Base-by-base conservation (phyloP, 2,113 vertebrate species). In the Sminthopsis crassicaudata region DNA sequence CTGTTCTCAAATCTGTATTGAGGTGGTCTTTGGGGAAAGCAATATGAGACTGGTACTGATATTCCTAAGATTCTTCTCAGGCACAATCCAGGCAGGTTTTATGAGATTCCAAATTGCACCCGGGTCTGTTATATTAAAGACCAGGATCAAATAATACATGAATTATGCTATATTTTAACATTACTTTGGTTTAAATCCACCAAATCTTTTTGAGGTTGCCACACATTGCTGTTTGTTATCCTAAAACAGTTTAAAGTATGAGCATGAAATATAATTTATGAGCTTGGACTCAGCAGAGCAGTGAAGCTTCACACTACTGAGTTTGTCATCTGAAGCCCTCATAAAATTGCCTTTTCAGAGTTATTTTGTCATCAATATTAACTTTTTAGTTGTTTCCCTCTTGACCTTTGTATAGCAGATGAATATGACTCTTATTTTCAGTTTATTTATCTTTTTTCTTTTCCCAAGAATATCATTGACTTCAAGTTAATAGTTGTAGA, bases 211-310 rank as follows among this genome's bases (percentile, higher is more conserved):
- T 84, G 60, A 76, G 30, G 4, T 76, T n/a, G n/a, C 8, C 67
- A 84, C 67, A 84, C 19, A 84, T 84, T 16, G 42, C 42, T 84
- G n/a, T 84, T 76, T 42, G 6, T 84, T 42, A 42, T 42, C 67
- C n/a, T 84, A n/a, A 84, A 84, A 16, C 16, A 84, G 16, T 6
- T 93, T 95, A 60, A 93, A 98, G 9, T 98, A 95, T 95, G 89
- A 97, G 95, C 91, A 55, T 97, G 1, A 92, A 54, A 60, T 92
- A 8, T 84, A 84, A 84, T 84, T 84, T 90, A 57, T 95, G 53
- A 93, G 30, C 26, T 92, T 95, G 23, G 30, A 95, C 92, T 92
- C 94, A 93, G 46, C 92, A 93, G 36, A 84, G n/a, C 16, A 91
- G 55, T 54, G 90, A 95, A 95, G 50, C 48, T 84, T 94, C 57